Percentiles rank a stretch among this genome's conserved stretches.
Evolutionary conservation across 1,140 invertebrate genomes (phyloP).

Genomic region (Eupeodes corollae): DNA sequence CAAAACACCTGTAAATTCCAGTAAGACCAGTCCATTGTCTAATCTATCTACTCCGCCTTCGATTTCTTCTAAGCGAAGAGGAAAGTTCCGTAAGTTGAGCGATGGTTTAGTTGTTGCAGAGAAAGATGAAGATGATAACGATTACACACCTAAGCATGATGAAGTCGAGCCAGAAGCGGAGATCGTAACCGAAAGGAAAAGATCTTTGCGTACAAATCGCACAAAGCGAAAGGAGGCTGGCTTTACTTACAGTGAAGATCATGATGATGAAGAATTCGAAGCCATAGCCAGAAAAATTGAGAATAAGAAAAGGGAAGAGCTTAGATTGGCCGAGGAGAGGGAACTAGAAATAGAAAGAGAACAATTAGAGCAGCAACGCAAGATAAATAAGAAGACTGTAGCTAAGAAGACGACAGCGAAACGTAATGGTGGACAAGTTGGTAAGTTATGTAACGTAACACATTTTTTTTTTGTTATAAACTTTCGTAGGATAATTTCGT

Average conservation of each 20-base stretch:
- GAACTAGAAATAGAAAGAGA: conserved; percentile 1
- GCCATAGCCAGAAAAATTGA: neutral
- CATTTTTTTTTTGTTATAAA: too few species aligned
- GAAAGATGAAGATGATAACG: neutral
- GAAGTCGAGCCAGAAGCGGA: conserved; percentile 1
- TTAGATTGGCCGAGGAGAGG: neutral
- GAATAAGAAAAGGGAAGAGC: too few species aligned
- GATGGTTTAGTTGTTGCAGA: neutral
- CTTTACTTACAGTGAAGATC: conserved; percentile 5
- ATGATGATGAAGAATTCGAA: conserved; percentile 1
- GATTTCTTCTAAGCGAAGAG: neutral
- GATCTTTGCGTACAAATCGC: conserved; percentile 6
- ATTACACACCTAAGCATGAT: conserved; percentile 5
- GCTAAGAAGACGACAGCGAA: too few species aligned
- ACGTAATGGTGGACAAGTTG: too few species aligned
- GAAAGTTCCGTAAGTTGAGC: neutral
- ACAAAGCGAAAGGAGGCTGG: conserved; percentile 6
- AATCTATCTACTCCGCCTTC: neutral
- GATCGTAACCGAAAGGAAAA: conserved; percentile 2
- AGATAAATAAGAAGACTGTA: conserved; percentile 4
- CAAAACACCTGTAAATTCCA: neutral
- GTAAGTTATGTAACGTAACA: too few species aligned
- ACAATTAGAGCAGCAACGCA: conserved; percentile 1
- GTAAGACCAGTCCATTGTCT: neutral
- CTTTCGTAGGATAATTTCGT: too few species aligned